Evolutionary conservation across 2,888 invertebrate genomes (phyloP).

Genomic region (Habroteleia sp.): DNA sequence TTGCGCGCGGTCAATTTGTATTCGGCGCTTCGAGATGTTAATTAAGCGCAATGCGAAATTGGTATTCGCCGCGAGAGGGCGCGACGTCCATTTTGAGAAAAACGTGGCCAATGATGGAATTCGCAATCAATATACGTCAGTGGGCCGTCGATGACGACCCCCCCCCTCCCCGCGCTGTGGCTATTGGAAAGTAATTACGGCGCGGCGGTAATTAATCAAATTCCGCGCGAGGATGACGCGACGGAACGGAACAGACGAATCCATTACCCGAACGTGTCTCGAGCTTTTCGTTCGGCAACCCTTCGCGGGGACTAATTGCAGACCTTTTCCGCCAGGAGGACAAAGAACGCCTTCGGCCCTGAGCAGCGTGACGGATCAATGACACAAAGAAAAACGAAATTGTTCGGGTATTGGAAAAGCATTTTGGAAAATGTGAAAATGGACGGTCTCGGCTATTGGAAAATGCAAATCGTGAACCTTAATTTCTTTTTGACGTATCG

Average conservation of each 20-base stretch:
- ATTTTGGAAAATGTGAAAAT: too few species aligned
- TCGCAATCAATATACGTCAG: conserved; percentile 58
- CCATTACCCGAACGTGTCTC: conserved; percentile 74
- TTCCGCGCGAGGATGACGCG: conserved; percentile 75
- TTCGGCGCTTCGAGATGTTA: conserved; percentile 47
- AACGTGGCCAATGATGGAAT: conserved; percentile 53
- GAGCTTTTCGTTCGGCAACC: conserved; percentile 57
- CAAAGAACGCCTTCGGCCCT: conserved; percentile 33
- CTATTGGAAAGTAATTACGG: conserved; percentile 77
- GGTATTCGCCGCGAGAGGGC: conserved; percentile 18
- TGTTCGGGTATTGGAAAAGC: conserved; percentile 9
- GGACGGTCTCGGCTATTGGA: too few species aligned
- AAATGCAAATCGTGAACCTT: too few species aligned
- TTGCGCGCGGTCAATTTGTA: conserved; percentile 50
- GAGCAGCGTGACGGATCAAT: conserved; percentile 43
- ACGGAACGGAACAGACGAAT: conserved; percentile 75
- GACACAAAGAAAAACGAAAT: conserved; percentile 33
- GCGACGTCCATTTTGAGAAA: conserved; percentile 37
- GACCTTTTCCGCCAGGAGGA: conserved; percentile 30
- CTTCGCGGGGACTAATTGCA: conserved; percentile 43
- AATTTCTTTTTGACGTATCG: too few species aligned
- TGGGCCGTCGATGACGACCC: conserved; percentile 30
- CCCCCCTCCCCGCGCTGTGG: conserved; percentile 49
- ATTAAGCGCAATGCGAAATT: conserved; percentile 48
- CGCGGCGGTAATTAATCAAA: conserved; percentile 76